Base-by-base conservation (phyloP, 1,140 invertebrate species). In the Penaeus japonicus region DNA sequence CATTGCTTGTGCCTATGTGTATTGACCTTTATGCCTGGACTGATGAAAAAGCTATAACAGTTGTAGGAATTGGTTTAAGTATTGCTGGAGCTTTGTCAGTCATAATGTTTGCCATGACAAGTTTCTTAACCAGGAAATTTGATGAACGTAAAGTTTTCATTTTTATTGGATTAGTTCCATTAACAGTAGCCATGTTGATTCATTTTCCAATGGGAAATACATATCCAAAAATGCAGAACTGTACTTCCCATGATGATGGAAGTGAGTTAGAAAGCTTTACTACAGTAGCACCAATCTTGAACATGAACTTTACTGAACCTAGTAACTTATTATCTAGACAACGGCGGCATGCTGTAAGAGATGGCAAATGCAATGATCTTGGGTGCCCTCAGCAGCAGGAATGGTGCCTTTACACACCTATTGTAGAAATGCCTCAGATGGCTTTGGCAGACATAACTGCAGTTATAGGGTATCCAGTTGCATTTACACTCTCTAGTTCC, bases 1-100 rank as follows among this genome's bases (percentile, higher is more conserved):
- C 97, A 95, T 96, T 90, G 35, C 82, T 86, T n/a, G 90, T 89
- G 35, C 90, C 90, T 5, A 84, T 90, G 30, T 73, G 86, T 18
- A 79, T 73, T 47, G 90, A 90, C 78, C 87, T 87, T 35, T 90
- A 90, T 30, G 86, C 62, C 15, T 90, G 90, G 90, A 55, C 73
- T 22, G 82, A 84, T 32, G 75, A 89, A 65, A 39, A 81, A 32
- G 75, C 90, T n/a, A 70, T 89, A 79, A 57, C 81, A 24, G 65
- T 90, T 12, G 86, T 89, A 24, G 90, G 90, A 22, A 54, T 89
- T 62, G 89, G 55, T 27, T 55, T 90, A 12, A 86, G 54, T 30
- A 39, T 27, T 3, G 85, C 57, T 18, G 90, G 90, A 55, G 22
- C 89, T 12, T 12, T 89, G n/a, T 55, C 89, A 27, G 55, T 82